Percentiles rank a stretch among this genome's conserved stretches.
Conservation (phyloP, 2,113 vertebrate species). For the Bubo scandiacus region DNA sequence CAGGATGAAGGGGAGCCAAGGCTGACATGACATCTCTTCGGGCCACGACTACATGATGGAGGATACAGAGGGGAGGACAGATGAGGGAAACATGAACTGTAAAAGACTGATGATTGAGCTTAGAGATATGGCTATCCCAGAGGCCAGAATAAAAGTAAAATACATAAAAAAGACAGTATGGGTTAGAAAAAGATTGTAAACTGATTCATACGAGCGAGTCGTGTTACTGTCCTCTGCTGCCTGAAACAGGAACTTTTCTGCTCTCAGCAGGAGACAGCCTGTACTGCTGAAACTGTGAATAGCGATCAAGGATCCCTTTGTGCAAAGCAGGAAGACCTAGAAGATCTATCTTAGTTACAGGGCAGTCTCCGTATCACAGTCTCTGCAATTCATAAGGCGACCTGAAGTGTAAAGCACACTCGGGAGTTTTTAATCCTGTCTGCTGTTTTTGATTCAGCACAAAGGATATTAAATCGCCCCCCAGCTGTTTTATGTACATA, state of each 20-base stretch:
- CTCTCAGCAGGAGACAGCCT: background rate
- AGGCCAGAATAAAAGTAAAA: background rate
- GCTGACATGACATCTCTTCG: background rate
- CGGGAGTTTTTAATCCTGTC: background rate
- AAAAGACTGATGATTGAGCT: background rate
- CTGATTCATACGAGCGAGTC: background rate
- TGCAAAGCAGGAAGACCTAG: background rate
- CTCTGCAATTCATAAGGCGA: background rate
- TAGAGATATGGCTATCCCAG: background rate
- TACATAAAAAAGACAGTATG: fast-evolving
- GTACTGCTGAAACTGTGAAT: background rate
- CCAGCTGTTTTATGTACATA: background rate
- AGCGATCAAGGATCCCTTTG: background rate
- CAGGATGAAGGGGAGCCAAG: background rate
- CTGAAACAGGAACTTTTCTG: background rate
- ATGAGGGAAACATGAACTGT: fast-evolving
- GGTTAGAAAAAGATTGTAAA: background rate
- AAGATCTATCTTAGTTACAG: background rate
- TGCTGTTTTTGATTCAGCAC: background rate
- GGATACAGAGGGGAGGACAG: background rate
- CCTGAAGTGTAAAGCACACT: background rate
- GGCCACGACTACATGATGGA: background rate
- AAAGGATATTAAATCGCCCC: background rate
- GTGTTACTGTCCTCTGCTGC: conserved; percentile 18
- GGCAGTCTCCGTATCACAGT: background rate